phyloP scores from a whole-genome alignment of 2,113 vertebrate species.

The Xiphorhynchus elegans region DNA sequence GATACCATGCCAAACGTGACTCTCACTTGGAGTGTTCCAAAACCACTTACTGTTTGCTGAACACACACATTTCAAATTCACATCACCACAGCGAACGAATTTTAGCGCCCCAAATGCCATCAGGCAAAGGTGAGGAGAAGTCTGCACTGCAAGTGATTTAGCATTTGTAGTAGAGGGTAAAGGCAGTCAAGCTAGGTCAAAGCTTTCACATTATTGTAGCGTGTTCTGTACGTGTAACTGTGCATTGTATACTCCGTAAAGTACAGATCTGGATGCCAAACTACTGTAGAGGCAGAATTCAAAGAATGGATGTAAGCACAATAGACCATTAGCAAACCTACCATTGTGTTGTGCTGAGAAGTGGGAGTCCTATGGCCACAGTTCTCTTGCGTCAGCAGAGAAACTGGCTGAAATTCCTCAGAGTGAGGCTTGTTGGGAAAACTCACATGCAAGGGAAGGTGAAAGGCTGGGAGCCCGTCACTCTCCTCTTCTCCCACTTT shows the following conservation, averaged over 20 bases:
- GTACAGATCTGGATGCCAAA: slow-evolving; percentile 48
- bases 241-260: slow-evolving; percentile 14
- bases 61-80: background rate
- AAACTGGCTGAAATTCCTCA: slow-evolving; percentile 85
- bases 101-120: slow-evolving; percentile 10
- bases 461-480: slow-evolving; percentile 96
- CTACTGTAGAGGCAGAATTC: slow-evolving; percentile 37
- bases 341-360: slow-evolving; percentile 85
- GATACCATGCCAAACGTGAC: slow-evolving; percentile 42
- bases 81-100: background rate
- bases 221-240: background rate
- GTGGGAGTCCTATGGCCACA: slow-evolving; percentile 90
- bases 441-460: slow-evolving; percentile 95
- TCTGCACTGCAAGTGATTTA: background rate
- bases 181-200: slow-evolving; percentile 23
- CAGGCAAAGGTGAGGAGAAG: slow-evolving; percentile 23
- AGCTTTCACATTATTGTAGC: slow-evolving; percentile 34
- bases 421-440: slow-evolving; percentile 95
- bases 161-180: background rate
- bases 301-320: slow-evolving; percentile 64
- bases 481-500: slow-evolving; percentile 97
- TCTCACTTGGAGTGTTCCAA: slow-evolving; percentile 20
- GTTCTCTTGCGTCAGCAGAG: slow-evolving; percentile 83
- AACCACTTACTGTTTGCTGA: slow-evolving; percentile 35
- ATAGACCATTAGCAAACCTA: slow-evolving; percentile 77